Conservation (phyloP, 2,797 vertebrate species). For the Xenentodon cancila region DNA sequence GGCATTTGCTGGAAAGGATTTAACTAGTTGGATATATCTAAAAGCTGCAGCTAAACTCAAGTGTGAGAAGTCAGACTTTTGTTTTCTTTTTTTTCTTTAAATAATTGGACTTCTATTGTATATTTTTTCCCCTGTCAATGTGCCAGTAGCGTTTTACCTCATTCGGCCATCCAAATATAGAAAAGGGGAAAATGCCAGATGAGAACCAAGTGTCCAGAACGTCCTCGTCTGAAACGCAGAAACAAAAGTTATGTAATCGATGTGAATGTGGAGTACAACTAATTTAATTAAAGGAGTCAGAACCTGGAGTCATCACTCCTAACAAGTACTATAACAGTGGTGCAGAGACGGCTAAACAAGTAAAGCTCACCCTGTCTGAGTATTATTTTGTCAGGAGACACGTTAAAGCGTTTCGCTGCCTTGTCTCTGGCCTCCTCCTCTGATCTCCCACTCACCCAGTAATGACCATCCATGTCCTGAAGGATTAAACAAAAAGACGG, state of each 20-base stretch:
- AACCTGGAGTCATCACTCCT: constrained; percentile 23
- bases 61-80: neutral
- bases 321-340: neutral
- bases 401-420: constrained; percentile 86
- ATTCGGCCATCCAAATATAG: constrained; percentile 93
- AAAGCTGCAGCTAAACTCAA: constrained; percentile 5
- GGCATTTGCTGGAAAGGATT: neutral
- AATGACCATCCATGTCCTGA: constrained; percentile 89
- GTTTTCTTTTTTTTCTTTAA: constrained; percentile 19
- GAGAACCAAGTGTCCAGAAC: constrained; percentile 97
- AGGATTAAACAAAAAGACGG: constrained; percentile 10
- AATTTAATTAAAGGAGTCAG: constrained; percentile 11
- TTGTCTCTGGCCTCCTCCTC: constrained; percentile 86
- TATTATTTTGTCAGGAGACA: constrained; percentile 84
- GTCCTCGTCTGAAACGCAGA: constrained; percentile 85
- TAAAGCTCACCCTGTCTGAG: constrained; percentile 86
- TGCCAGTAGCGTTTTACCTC: constrained; percentile 72
- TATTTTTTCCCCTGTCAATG: constrained; percentile 3
- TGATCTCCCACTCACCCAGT: constrained; percentile 90
- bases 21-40: constrained; percentile 7
- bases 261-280: constrained; percentile 19
- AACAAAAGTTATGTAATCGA: constrained; percentile 31
- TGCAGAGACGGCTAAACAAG: neutral
- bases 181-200: constrained; percentile 93
- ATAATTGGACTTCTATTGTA: constrained; percentile 4